Conservation (phyloP, 2,113 vertebrate species). For the Orientallactaga bullata region DNA sequence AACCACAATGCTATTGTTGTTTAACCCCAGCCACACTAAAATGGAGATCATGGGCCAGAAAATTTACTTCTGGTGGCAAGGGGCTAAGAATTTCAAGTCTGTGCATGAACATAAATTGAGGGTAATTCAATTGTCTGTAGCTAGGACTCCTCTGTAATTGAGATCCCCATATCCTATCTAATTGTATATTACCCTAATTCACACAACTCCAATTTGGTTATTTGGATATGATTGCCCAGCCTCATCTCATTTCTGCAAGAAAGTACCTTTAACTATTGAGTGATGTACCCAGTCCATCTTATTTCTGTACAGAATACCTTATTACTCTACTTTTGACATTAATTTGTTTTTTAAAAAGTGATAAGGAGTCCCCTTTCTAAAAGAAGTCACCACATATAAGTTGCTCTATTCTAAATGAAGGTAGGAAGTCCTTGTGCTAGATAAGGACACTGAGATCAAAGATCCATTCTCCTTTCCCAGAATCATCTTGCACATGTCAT, state of each 20-base stretch:
- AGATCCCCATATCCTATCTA: not conserved
- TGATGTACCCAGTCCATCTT: not conserved
- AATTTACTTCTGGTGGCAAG: conserved; percentile 21
- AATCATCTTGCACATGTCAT: conserved; percentile 19
- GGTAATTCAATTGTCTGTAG: not conserved
- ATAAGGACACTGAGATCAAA: not conserved
- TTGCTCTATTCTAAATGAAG: conserved; percentile 24
- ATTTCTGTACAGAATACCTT: conserved; percentile 12
- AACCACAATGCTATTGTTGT: conserved; percentile 3
- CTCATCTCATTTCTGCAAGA: not conserved
- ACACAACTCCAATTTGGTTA: conserved; percentile 27
- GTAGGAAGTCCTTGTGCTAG: not conserved
- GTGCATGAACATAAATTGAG: not conserved
- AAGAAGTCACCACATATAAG: not conserved
- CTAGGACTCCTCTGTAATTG: not conserved
- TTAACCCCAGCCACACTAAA: conserved; percentile 4
- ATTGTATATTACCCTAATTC: conserved; percentile 21
- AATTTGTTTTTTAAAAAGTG: conserved; percentile 51
- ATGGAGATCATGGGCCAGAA: not conserved
- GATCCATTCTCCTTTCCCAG: conserved; percentile 29
- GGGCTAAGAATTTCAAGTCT: not conserved
- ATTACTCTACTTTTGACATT: conserved; percentile 20
- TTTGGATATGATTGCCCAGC: not conserved
- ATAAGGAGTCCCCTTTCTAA: conserved; percentile 8
- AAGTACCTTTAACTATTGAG: too few species aligned